Evolutionary conservation across 2,888 invertebrate genomes (phyloP), one percentile per base, ranked within the genome.

Genomic region (Heliconius charithonia): DNA sequence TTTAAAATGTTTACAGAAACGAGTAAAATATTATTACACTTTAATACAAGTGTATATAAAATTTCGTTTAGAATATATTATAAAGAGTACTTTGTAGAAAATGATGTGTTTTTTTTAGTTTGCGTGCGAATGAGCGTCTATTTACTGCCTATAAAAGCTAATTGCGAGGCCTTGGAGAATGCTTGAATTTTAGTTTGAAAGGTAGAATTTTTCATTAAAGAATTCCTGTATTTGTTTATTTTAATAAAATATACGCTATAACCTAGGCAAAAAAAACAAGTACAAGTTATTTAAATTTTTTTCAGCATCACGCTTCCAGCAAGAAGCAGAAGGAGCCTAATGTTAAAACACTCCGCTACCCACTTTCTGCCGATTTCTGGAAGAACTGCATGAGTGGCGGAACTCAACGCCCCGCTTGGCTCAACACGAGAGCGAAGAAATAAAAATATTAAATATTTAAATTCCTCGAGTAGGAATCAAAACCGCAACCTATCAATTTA

Each of bases 131-230:
- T 56, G 56, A 63, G 62, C 71, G 59, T 73, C 78, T 80, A 80
- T 78, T 81, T 81, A 80, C 80, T 66, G 73, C 56, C 76, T 76
- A 66, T 75, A 75, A 71, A 76, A 79, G 65, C 79, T 75, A 79
- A 79, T 79, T 75, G 75, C 75, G 32, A 79, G 62, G 72, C 76
- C 59, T 70, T 70, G 76, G 45, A 75, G 56, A 59, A 59, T 32
- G 62, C 72, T 59, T 69, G 69, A 76, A 76, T 76, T 37, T 59
- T 41, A 70, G 16, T 72, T 72, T 72, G 72, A 72, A 72, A 59
- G 32, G 59, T 72, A 72, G 72, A 72, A 59, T 59, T 72, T 59
- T 72, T 72, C 59, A 59, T 59, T 59, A 59, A 72, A 32, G 59
- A 59, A 72, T 37, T 16, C 56, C 32, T 51, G 59, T 72, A 59